Base-by-base conservation (phyloP, 2,888 invertebrate species). In the Homarus gammarus region DNA sequence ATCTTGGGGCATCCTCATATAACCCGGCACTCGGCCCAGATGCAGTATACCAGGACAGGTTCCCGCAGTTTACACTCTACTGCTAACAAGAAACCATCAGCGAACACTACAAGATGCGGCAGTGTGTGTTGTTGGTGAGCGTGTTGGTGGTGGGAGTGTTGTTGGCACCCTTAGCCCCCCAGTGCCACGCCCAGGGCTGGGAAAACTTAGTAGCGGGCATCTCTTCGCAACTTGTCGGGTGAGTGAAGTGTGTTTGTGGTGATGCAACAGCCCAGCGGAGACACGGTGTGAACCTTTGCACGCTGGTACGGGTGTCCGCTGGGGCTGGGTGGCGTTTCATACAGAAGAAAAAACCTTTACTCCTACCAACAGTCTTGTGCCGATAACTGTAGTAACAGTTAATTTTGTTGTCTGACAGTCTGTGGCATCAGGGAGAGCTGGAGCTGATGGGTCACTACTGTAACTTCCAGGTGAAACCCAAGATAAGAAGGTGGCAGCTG, bases 81-180 rank as follows among this genome's bases (percentile, higher is more conserved):
- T n/a, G n/a, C n/a, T n/a, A n/a, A n/a, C n/a, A n/a, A n/a, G n/a
- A n/a, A n/a, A n/a, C n/a, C n/a, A n/a, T n/a, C n/a, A n/a, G n/a
- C n/a, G n/a, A n/a, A n/a, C n/a, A n/a, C n/a, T n/a, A n/a, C 49
- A 73, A 40, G 38, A 73, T 73, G 73, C 36, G 73, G 8, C 22
- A 22, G 0, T 18, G 38, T 27, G 73, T 38, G 36, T 40, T 73
- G 73, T 40, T 73, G 27, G 40, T 36, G 27, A 73, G 73, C 15
- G 10, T 73, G 18, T 36, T 73, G 73, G 38, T 38, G 73, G 73
- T n/a, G 73, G 38, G 40, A 44, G 18, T 31, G 44, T 2, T 75
- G 75, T 22, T 75, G 75, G 40, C 38, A 15, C n/a, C 31, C 38
- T 40, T 44, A 75, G n/a, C 44, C 44, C 75, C 75, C 0, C 44